These are phyloP conservation scores for Mohoua ochrocephala DNA, from an alignment of 2,113 vertebrate species.

Conservation along the genomic window DNA sequence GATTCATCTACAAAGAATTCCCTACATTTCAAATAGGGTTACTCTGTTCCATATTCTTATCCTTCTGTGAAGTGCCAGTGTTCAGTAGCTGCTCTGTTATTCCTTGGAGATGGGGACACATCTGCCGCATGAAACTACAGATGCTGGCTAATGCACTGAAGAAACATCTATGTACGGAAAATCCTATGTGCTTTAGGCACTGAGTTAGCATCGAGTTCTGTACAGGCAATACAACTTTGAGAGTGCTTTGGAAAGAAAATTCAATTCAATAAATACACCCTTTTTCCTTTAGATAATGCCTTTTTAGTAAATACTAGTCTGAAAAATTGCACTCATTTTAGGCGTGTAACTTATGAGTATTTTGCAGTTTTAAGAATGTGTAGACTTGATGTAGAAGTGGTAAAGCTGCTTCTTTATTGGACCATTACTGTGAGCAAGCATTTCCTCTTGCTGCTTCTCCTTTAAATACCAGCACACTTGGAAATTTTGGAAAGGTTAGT, in stretches of 20 bases:
- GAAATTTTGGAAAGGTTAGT: slow-evolving; percentile 3
- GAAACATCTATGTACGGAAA: not conserved
- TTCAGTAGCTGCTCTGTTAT: not conserved
- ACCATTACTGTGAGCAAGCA: not conserved
- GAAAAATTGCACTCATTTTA: not conserved
- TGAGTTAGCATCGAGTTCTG: not conserved
- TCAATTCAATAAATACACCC: not conserved
- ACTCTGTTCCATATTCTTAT: not conserved
- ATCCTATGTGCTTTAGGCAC: not conserved
- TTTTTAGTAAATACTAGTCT: not conserved
- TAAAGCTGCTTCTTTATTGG: not conserved
- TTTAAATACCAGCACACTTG: not conserved
- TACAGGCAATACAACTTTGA: not conserved
- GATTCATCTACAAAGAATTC: not conserved
- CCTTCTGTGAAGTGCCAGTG: not conserved
- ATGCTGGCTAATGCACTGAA: not conserved
- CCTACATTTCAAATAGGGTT: not conserved
- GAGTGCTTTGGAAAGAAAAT: not conserved
- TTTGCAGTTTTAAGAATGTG: not conserved
- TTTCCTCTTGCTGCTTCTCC: not conserved
- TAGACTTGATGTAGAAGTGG: not conserved
- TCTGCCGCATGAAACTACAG: not conserved
- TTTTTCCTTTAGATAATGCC: not conserved
- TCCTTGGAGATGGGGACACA: not conserved
- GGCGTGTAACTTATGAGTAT: rapidly evolving